A percentile compares a stretch with the other conserved stretches of the same genome.
phyloP scores from a whole-genome alignment of 2,113 vertebrate species.

The Argyrosomus japonicus region DNA sequence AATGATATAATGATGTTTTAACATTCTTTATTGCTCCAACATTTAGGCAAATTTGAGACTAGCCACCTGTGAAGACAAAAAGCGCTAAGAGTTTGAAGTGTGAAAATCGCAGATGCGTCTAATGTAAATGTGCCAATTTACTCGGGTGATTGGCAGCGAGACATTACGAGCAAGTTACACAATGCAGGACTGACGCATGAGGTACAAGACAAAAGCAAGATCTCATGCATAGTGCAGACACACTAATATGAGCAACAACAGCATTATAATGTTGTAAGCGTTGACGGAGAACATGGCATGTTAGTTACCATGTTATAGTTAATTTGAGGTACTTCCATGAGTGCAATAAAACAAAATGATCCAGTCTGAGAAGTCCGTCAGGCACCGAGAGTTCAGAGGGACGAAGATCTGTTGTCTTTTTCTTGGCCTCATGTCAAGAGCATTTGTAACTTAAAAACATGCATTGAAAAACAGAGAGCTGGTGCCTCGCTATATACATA shows the following conservation, averaged over 20 bases:
- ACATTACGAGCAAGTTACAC: neutral
- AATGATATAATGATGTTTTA: neutral
- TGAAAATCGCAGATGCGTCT: slow-evolving; percentile 19
- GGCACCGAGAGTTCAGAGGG: slow-evolving; percentile 1
- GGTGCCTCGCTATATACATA: slow-evolving; percentile 27
- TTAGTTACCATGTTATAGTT: neutral
- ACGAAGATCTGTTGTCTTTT: slow-evolving; percentile 19
- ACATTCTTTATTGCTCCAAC: neutral
- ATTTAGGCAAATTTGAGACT: slow-evolving; percentile 1
- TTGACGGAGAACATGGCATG: neutral
- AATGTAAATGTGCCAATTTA: neutral
- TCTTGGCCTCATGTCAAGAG: slow-evolving; percentile 19
- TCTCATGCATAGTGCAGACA: slow-evolving; percentile 32
- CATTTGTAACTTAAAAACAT: slow-evolving; percentile 30
- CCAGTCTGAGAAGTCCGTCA: neutral
- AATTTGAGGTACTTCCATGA: neutral
- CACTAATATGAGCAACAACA: slow-evolving; percentile 4
- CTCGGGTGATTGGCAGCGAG: slow-evolving; percentile 3
- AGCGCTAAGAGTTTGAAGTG: slow-evolving; percentile 8
- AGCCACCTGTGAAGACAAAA: slow-evolving; percentile 15
- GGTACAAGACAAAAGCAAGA: neutral
- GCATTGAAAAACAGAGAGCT: slow-evolving; percentile 14
- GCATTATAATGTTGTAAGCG: too few species aligned
- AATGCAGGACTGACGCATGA: neutral
- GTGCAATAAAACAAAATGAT: neutral